Percentiles rank a stretch among this genome's conserved stretches.
Evolutionary conservation across 1,140 invertebrate species (phyloP).

Genomic region (Phthorimaea operculella): DNA sequence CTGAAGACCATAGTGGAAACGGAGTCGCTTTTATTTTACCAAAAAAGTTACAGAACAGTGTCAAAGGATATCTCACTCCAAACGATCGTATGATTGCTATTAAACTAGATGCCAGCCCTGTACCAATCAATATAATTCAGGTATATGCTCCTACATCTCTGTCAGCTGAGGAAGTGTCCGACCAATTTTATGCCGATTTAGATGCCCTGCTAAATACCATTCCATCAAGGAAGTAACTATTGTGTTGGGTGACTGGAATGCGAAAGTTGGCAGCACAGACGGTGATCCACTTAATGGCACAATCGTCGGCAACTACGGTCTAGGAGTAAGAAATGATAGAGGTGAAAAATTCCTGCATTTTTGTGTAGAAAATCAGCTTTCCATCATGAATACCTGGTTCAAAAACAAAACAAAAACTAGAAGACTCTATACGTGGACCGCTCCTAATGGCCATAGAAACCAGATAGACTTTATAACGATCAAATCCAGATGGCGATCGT

Average conservation of each 20-base stretch:
- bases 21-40: not conserved
- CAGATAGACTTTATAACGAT: slow-evolving; percentile 8
- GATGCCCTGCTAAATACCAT: not conserved
- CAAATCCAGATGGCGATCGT: slow-evolving; percentile 5
- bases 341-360: slow-evolving; percentile 5
- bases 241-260: not conserved
- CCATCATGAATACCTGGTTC: slow-evolving; percentile 7
- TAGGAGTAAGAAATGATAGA: slow-evolving; percentile 1
- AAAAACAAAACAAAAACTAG: not conserved
- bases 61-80: not conserved
- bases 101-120: not conserved
- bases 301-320: not conserved
- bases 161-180: no score
- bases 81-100: not conserved
- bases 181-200: not conserved
- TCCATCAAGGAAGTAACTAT: not conserved
- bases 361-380: not conserved
- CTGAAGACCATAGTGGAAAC: not conserved
- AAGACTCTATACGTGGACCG: slow-evolving; percentile 3
- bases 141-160: not conserved
- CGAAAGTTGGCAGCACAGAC: not conserved
- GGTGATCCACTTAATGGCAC: not conserved
- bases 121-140: not conserved
- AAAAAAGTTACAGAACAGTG: not conserved
- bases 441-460: slow-evolving; percentile 5